Evolutionary conservation across 1,140 invertebrate species (phyloP).

Genomic region (Spodoptera litura): DNA sequence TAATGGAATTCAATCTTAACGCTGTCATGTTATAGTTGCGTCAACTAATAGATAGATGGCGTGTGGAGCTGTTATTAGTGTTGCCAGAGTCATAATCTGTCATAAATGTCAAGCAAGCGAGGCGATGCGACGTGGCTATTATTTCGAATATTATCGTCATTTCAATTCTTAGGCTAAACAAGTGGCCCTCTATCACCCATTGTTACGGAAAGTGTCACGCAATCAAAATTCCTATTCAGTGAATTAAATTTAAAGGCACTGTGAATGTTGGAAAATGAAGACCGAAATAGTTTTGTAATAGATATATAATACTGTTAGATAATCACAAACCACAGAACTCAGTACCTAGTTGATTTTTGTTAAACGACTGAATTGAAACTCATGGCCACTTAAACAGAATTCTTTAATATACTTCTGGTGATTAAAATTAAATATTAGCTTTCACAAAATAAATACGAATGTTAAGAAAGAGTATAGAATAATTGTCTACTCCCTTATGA

Average conservation of each 20-base stretch:
- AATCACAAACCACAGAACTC: too few species aligned
- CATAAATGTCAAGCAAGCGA: slow-evolving; percentile 79
- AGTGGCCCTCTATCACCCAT: slow-evolving; percentile 69
- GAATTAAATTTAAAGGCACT: slow-evolving; percentile 25
- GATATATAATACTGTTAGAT: neutral
- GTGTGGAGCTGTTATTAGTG: slow-evolving; percentile 79
- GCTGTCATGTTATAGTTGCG: slow-evolving; percentile 71
- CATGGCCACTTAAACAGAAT: too few species aligned
- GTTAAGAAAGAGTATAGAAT: too few species aligned
- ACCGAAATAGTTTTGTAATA: slow-evolving; percentile 31
- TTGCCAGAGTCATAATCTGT: slow-evolving; percentile 79
- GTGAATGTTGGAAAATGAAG: slow-evolving; percentile 2
- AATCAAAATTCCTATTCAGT: slow-evolving; percentile 54
- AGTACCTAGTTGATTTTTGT: too few species aligned
- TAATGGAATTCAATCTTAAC: slow-evolving; percentile 79
- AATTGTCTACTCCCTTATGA: slow-evolving; percentile 82
- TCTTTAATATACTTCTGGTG: too few species aligned
- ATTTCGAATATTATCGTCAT: slow-evolving; percentile 76
- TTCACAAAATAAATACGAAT: neutral
- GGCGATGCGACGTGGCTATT: slow-evolving; percentile 70
- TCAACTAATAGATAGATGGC: slow-evolving; percentile 82
- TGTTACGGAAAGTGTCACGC: slow-evolving; percentile 76
- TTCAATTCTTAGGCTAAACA: slow-evolving; percentile 72
- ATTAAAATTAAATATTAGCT: neutral
- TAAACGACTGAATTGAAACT: too few species aligned